Conservation (phyloP, 2,888 invertebrate species). For the Clivina fossor region DNA sequence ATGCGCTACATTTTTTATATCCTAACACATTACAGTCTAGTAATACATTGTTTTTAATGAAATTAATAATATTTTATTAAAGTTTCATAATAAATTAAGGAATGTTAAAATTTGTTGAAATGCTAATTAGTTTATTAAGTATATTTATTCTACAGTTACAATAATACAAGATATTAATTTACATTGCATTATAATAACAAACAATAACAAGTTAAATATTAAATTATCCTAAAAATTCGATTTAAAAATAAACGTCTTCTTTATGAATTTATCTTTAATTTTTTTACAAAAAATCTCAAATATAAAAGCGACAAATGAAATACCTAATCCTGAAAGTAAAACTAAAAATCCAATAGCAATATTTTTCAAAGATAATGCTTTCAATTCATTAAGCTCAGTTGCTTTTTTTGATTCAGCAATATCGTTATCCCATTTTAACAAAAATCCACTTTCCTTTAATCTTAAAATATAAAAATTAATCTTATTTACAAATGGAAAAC, state of each 20-base stretch:
- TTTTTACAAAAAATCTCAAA: background rate
- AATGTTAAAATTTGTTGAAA: too few relatives aligned
- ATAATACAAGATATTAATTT: too few relatives aligned
- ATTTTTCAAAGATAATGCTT: background rate
- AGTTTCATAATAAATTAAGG: too few relatives aligned
- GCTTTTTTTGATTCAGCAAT: background rate
- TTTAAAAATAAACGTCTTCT: background rate
- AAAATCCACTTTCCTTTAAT: constrained; percentile 8
- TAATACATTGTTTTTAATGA: too few relatives aligned
- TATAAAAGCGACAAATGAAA: constrained; percentile 2
- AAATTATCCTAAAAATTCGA: too few relatives aligned
- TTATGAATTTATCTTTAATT: constrained; percentile 2
- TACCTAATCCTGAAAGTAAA: background rate
- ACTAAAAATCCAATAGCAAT: constrained; percentile 2
- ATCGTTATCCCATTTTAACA: constrained; percentile 10
- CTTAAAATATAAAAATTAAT: background rate
- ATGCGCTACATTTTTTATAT: too few relatives aligned
- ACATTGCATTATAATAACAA: too few relatives aligned
- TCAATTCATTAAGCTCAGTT: constrained; percentile 1
- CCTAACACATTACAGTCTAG: too few relatives aligned
- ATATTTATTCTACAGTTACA: too few relatives aligned
- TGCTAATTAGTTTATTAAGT: too few relatives aligned
- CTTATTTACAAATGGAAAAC: constrained; percentile 7
- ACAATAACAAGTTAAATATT: too few relatives aligned
- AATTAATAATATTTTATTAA: too few relatives aligned